Base-by-base conservation (phyloP, 2,888 invertebrate species). In the Yponomeuta cagnagella region DNA sequence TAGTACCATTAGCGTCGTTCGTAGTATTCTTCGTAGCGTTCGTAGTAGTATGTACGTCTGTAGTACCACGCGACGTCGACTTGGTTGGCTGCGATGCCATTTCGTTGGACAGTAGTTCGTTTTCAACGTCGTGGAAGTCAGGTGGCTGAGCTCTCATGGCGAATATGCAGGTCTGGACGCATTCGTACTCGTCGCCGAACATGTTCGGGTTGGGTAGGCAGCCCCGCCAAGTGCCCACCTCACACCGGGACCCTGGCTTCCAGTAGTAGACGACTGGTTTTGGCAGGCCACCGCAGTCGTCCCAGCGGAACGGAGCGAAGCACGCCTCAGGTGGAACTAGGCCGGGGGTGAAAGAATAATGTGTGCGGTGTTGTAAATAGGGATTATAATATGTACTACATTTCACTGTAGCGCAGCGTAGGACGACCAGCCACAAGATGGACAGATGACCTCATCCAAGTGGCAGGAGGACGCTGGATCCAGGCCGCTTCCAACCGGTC, bases 171-270 rank as follows among this genome's bases (percentile, higher is more conserved):
- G 89, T 89, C 2, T 82, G 75, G 0, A 87, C 83, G 73, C 91
- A 91, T 72, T 89, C 87, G 72, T 87, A 88, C 73, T 90, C 89
- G 48, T 87, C 82, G 15, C 75, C 73, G 71, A 92, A 92, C 91
- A 91, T 90, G 73, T 92, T 92, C 0, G 79, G 69, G 73, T 86
- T 90, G 0, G 91, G 91, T 0, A 83, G 76, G 71, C 91, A 92
- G 2, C 91, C 91, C 48, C 86, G 77, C 91, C 91, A 92, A 0
- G 85, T 72, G 0, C 86, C 91, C 0, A 90, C 85, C 75, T 92
- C 91, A 70, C 91, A 92, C 10, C 91, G 80, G 2, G 91, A 90
- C 0, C 88, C 91, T 2, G 87, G 75, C 70, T 88, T 86, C 81
- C 84, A 90, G 75, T 89, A 90, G 75, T 91, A 91, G 70, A 90